Base-by-base conservation (phyloP, 1,140 invertebrate species). In the Brachionus rotundiformis region DNA sequence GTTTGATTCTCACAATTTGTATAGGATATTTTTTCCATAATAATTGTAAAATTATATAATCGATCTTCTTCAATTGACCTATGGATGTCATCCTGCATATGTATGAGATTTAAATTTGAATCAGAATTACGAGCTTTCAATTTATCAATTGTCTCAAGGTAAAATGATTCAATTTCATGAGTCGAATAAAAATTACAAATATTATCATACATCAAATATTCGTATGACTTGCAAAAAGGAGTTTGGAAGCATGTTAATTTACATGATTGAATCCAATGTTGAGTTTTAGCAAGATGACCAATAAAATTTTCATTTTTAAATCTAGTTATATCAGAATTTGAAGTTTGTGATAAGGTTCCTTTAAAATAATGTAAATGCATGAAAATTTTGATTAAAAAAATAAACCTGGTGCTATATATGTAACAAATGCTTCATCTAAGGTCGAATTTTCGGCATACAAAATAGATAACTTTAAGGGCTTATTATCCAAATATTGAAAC, bases 121-220 rank as follows among this genome's bases (percentile, higher is more conserved):
- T 16, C 33, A 49, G 8, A 10, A 41, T 79, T 59, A 1, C 6
- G 16, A 36, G 33, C 6, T 79, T 63, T 59, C 16, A 79, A n/a
- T 39, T 59, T 36, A n/a, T 54, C 19, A 11, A 54, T 39, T 33
- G 54, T 23, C 23, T 19, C 23, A 8, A 13, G 6, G 25, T 59
- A 79, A 41, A 23, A 59, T 19, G 44, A 0, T 19, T 79, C 76
- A 0, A 41, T 29, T 54, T 79, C 13, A 5, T 13, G n/a, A 36
- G n/a, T 59, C 47, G 76, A 59, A 63, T 79, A 79, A 13, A 79
- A 63, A 59, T 63, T 54, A 59, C 76, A 79, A n/a, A n/a, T 59
- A 13, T 79, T 47, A 59, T 79, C 76, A 27, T 59, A 54, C 44
- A 29, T 39, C 11, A 59, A 25, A 16, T 79, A 79, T 63, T 79